Base-by-base conservation (phyloP, 1,140 invertebrate species). In the Latrodectus geometricus region DNA sequence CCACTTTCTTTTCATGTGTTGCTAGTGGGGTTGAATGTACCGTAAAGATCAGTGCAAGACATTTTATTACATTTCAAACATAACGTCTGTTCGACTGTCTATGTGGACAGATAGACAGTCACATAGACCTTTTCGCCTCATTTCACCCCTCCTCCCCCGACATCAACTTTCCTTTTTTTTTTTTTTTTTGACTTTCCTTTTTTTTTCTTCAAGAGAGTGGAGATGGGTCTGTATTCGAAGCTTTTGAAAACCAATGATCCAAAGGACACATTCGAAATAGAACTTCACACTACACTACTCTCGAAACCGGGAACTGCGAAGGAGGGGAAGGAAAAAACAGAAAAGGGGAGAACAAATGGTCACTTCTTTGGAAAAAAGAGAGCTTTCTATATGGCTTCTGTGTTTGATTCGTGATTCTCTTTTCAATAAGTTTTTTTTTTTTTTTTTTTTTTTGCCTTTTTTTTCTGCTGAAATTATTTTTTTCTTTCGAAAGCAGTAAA, bases 231-330 rank as follows among this genome's bases (percentile, higher is more conserved):
- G 54, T 61, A 78, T 78, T 52, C 56, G 76, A 65, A 65, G 21
- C 76, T 78, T 78, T 78, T 78, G 76, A 78, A 78, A 78, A 48
- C 76, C 76, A 78, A 78, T 78, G 76, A 78, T 78, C 76, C 76
- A 56, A 66, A 78, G 15, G 54, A 20, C 61, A 66, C 76, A 35
- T 78, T 50, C 76, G 61, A 76, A 78, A n/a, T 78, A 35, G 76
- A 54, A 56, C 61, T 78, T 78, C 76, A 78, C 76, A 78, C 23
- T 61, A 78, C 76, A 78, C 56, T 78, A 66, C 76, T 66, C 66
- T 56, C 61, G 23, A 78, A 78, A 49, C 54, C 12, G 61, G 76
- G 76, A 76, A 23, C 23, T 17, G n/a, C n/a, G n/a, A n/a, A n/a
- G n/a, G n/a, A n/a, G 69, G 17, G 17, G 48, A 20, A 20, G 72